phyloP scores from a whole-genome alignment of 2,888 invertebrate species.

The Conops quadrifasciatus region DNA sequence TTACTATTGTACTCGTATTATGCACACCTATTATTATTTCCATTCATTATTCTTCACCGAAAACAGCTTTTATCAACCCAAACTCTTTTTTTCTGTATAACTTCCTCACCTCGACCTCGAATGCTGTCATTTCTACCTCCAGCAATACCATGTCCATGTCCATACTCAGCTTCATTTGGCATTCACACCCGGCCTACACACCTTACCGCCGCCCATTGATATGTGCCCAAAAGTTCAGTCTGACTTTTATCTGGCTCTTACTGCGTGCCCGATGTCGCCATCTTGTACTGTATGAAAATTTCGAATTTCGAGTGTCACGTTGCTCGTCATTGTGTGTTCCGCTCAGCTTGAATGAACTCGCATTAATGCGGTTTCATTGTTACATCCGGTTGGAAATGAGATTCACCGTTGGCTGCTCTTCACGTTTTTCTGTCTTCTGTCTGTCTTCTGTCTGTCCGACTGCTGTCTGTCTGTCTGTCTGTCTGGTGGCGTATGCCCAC shows the following conservation, averaged over 20 bases:
- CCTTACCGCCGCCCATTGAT: background rate
- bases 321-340: slow-evolving; percentile 19
- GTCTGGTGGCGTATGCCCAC: background rate
- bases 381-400: slow-evolving; percentile 56
- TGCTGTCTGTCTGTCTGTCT: slow-evolving; percentile 2
- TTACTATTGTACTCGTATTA: no score
- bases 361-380: slow-evolving; percentile 60
- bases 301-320: slow-evolving; percentile 15
- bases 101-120: no score
- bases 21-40: no score
- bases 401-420: slow-evolving; percentile 43
- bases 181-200: background rate
- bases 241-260: slow-evolving; percentile 29
- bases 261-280: slow-evolving; percentile 14
- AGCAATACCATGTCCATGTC: no score
- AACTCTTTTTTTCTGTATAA: no score
- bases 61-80: no score
- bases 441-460: background rate
- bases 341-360: slow-evolving; percentile 16
- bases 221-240: slow-evolving; percentile 5
- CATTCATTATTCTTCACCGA: no score
- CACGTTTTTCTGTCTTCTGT: background rate
- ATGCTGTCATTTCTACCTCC: no score
- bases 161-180: background rate
- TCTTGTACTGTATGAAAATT: background rate